Base-by-base conservation (phyloP, 1,140 invertebrate genomes). In the Antheraea pernyi region DNA sequence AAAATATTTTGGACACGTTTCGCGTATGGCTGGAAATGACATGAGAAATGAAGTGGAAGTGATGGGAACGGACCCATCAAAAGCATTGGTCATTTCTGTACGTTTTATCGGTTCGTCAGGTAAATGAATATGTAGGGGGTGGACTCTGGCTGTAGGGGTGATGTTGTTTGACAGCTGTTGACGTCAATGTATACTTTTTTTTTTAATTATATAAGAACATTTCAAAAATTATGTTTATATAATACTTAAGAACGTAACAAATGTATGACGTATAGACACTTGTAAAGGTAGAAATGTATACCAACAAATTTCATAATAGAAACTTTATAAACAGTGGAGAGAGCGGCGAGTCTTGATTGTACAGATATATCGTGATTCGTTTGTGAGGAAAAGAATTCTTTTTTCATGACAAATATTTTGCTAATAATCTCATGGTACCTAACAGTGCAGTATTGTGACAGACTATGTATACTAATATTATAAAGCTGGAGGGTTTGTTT, bases 11-110 rank as follows among this genome's bases (percentile, higher is more conserved):
- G 79, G 80, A 60, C 65, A 48, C 13, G 16, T 68, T 77, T 68
- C 66, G 69, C 68, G 70, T 74, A 76, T 67, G 69, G 67, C 71
- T 79, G 74, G 53, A 63, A 78, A 76, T 80, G 80, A 80, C 82
- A 82, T 72, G 73, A 77, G 73, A 82, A 82, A 82, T 81, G 80
- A 79, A 79, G 73, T 76, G 77, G 69, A 81, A 84, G 67, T 79
- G 77, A 82, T 78, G 74, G 77, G 67, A 72, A 36, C 63, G 60
- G 65, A 67, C 62, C 69, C 64, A 73, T 79, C 73, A 39, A 59
- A 62, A 59, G 60, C 78, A 74, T 60, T 72, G 73, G 69, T 72
- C 73, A 73, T 63, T 75, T 72, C 61, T 64, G 65, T 67, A 71
- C 53, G 67, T 74, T 71, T 71, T 70, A 60, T 19, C 62, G 72